A percentile compares a stretch with the other conserved stretches of the same genome.
phyloP scores from a whole-genome alignment of 2,888 invertebrate species.

The Panzeria rudis region DNA sequence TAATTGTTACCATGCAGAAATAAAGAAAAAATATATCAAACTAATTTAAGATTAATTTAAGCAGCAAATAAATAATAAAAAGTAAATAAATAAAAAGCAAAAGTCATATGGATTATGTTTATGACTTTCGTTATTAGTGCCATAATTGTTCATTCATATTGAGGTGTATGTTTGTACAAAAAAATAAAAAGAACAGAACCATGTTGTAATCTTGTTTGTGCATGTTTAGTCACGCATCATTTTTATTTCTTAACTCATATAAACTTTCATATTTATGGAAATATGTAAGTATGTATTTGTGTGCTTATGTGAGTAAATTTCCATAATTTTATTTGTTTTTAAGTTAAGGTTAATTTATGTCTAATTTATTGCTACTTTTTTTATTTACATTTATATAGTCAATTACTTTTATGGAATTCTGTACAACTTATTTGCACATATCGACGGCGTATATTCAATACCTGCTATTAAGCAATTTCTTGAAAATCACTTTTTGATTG shows the following conservation, averaged over 20 bases:
- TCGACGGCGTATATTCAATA: too few relatives aligned
- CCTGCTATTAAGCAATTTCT: too few relatives aligned
- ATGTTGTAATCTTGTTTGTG: conserved; percentile 17
- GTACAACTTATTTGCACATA: conserved; percentile 1
- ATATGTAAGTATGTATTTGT: not conserved
- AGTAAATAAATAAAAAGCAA: not conserved
- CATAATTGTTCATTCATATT: conserved; percentile 40
- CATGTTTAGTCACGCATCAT: conserved; percentile 36
- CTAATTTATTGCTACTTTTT: conserved; percentile 40
- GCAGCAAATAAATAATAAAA: conserved; percentile 24
- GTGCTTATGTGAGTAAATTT: conserved; percentile 6
- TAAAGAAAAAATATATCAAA: not conserved
- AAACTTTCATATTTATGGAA: not conserved
- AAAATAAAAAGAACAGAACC: not conserved
- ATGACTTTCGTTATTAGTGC: conserved; percentile 49
- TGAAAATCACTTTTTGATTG: too few relatives aligned
- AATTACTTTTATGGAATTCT: conserved; percentile 37
- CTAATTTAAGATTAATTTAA: conserved; percentile 40
- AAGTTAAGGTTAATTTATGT: conserved; percentile 58
- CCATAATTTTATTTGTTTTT: conserved; percentile 55
- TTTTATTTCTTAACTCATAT: conserved; percentile 18
- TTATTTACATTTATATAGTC: conserved; percentile 39
- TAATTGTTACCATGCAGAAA: not conserved
- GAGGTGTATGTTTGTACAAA: not conserved
- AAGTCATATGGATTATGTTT: conserved; percentile 58